Conservation (phyloP, 2,888 invertebrate genomes). For the Drosophila birchii region DNA sequence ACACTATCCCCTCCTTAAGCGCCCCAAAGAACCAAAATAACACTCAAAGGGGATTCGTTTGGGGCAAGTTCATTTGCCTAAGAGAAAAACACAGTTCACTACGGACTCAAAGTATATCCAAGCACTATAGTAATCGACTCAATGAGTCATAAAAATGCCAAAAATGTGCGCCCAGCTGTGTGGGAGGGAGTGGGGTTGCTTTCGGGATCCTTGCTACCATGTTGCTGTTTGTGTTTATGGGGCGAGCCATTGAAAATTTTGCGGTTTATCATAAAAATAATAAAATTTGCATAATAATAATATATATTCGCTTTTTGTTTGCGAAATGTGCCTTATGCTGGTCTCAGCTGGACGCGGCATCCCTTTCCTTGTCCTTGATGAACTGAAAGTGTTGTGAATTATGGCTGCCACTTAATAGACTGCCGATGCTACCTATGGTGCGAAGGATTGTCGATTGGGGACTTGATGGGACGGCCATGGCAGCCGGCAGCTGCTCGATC, state of each 20-base stretch:
- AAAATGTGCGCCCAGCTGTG: conserved; percentile 73
- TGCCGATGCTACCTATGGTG: conserved; percentile 45
- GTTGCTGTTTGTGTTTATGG: conserved; percentile 55
- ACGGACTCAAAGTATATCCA: conserved; percentile 24
- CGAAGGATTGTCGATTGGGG: conserved; percentile 62
- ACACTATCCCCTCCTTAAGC: conserved; percentile 35
- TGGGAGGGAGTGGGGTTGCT: conserved; percentile 23
- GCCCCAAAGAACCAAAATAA: conserved; percentile 40
- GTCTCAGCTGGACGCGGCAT: conserved; percentile 56
- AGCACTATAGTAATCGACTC: conserved; percentile 78
- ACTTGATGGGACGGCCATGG: conserved; percentile 32
- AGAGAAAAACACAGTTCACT: conserved; percentile 42
- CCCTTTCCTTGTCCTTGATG: conserved; percentile 64
- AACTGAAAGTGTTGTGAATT: conserved; percentile 80
- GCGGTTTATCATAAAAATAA: conserved; percentile 79
- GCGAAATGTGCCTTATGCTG: conserved; percentile 65
- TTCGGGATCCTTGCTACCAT: conserved; percentile 45
- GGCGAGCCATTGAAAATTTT: conserved; percentile 67
- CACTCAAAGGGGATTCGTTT: conserved; percentile 14
- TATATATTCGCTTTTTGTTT: conserved; percentile 49
- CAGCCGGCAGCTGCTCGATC: conserved; percentile 67
- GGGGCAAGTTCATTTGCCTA: conserved; percentile 48
- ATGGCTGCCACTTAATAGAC: conserved; percentile 51
- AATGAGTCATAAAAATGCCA: conserved; percentile 79
- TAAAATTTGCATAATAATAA: conserved; percentile 82